Conservation (phyloP, 1,140 invertebrate species). For the Drosophila ambigua region DNA sequence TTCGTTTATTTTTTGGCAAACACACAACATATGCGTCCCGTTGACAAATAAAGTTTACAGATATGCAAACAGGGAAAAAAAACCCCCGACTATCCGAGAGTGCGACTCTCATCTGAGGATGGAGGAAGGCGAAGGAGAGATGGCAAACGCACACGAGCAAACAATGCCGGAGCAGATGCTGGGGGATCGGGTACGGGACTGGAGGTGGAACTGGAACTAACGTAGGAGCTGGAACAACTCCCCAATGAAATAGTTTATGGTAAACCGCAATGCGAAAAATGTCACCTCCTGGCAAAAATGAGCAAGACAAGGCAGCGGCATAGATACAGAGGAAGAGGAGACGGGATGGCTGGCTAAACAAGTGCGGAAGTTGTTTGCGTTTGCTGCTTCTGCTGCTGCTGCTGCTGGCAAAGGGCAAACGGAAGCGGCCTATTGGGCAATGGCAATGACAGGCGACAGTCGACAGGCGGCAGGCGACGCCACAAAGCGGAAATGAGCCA, state of each 20-base stretch:
- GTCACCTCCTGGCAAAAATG: slow-evolving; percentile 81
- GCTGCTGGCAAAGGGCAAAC: slow-evolving; percentile 66
- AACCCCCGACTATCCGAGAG: not conserved
- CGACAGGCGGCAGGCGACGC: slow-evolving; percentile 52
- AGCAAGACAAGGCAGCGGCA: slow-evolving; percentile 46
- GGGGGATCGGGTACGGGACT: no score
- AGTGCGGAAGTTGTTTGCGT: slow-evolving; percentile 78
- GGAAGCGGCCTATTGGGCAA: slow-evolving; percentile 66
- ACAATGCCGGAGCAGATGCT: slow-evolving; percentile 61
- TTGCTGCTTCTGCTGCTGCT: slow-evolving; percentile 28
- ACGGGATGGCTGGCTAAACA: slow-evolving; percentile 52
- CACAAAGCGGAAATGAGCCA: slow-evolving; percentile 76
- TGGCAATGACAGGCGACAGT: slow-evolving; percentile 47
- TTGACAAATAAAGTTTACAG: slow-evolving; percentile 79
- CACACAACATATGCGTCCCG: slow-evolving; percentile 76
- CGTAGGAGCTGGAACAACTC: slow-evolving; percentile 50
- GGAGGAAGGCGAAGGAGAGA: slow-evolving; percentile 31
- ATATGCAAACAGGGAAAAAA: slow-evolving; percentile 57
- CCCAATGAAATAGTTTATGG: slow-evolving; percentile 83
- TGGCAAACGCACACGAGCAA: slow-evolving; percentile 71
- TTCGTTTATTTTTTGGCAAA: slow-evolving; percentile 71
- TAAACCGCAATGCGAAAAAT: slow-evolving; percentile 83
- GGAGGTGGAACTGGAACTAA: slow-evolving; percentile 24
- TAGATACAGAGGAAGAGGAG: slow-evolving; percentile 6
- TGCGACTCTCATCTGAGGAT: not conserved